Percentiles rank a stretch among this genome's conserved stretches.
Conservation (phyloP, 2,888 invertebrate genomes). For the Orthosia gracilis region DNA sequence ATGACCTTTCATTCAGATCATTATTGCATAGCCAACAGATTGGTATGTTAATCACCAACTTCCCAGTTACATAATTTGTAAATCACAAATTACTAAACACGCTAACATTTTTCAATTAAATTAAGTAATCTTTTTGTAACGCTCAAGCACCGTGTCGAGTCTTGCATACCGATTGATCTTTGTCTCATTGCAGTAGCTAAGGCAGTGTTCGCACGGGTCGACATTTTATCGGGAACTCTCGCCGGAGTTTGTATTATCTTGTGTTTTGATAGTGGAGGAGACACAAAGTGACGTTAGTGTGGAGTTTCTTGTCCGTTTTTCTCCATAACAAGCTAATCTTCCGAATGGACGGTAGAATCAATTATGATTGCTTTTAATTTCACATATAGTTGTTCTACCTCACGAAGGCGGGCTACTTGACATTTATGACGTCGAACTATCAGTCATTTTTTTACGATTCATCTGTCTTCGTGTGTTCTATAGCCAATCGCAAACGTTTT, state of each 20-base stretch:
- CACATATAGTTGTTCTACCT: too few relatives aligned
- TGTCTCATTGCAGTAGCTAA: conserved; percentile 53
- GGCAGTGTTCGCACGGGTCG: conserved; percentile 29
- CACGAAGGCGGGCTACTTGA: too few relatives aligned
- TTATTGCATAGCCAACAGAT: neutral
- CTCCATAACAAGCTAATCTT: too few relatives aligned
- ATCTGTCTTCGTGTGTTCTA: too few relatives aligned
- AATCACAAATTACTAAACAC: conserved; percentile 30
- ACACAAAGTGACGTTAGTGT: neutral
- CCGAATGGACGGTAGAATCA: too few relatives aligned
- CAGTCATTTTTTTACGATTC: too few relatives aligned
- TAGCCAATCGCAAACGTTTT: too few relatives aligned
- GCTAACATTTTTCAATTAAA: conserved; percentile 34
- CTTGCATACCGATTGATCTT: conserved; percentile 57
- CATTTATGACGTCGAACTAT: too few relatives aligned
- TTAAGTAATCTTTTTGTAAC: conserved; percentile 49
- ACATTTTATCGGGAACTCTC: conserved; percentile 28
- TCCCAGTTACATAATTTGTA: conserved; percentile 25
- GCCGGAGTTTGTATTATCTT: neutral
- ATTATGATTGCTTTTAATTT: too few relatives aligned
- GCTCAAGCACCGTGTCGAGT: conserved; percentile 48
- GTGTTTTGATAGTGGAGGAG: neutral
- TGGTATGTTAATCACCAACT: conserved; percentile 8
- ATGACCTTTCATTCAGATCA: neutral
- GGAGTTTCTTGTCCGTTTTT: too few relatives aligned